These are phyloP conservation scores for Margaritifera margaritifera DNA, from an alignment of 2,888 invertebrate genomes.

Conservation along the genomic window DNA sequence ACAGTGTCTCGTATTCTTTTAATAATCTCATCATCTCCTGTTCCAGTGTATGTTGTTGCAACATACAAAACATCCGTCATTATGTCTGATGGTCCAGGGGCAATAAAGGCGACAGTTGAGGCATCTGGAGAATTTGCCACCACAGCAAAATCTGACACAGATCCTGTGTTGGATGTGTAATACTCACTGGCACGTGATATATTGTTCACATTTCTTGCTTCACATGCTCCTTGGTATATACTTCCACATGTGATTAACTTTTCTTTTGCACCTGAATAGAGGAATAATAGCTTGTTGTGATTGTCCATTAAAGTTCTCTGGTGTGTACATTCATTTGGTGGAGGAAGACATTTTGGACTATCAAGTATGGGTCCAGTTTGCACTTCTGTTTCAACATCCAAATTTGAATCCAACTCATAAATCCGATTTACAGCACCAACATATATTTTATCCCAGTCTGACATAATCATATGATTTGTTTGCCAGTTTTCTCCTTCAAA, in stretches of 20 bases:
- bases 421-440: constrained; percentile 94
- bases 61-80: constrained; percentile 85
- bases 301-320: constrained; percentile 53
- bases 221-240: constrained; percentile 66
- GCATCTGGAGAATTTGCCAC: constrained; percentile 96
- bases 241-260: constrained; percentile 69
- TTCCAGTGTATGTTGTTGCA: constrained; percentile 82
- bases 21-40: constrained; percentile 41
- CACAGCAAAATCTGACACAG: constrained; percentile 75
- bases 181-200: constrained; percentile 44
- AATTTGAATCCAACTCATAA: constrained; percentile 91
- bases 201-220: constrained; percentile 55
- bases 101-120: constrained; percentile 96
- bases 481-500: constrained; percentile 26
- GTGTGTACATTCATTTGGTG: constrained; percentile 36
- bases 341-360: constrained; percentile 85
- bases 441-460: constrained; percentile 75
- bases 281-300: constrained; percentile 65
- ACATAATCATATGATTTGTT: constrained; percentile 33
- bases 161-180: constrained; percentile 34
- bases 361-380: constrained; percentile 82
- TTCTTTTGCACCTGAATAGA: constrained; percentile 45
- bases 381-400: constrained; percentile 82
- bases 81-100: constrained; percentile 78
- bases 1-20: constrained; percentile 78